Base-by-base conservation (phyloP, 2,113 vertebrate species). In the Sebastes fasciatus region DNA sequence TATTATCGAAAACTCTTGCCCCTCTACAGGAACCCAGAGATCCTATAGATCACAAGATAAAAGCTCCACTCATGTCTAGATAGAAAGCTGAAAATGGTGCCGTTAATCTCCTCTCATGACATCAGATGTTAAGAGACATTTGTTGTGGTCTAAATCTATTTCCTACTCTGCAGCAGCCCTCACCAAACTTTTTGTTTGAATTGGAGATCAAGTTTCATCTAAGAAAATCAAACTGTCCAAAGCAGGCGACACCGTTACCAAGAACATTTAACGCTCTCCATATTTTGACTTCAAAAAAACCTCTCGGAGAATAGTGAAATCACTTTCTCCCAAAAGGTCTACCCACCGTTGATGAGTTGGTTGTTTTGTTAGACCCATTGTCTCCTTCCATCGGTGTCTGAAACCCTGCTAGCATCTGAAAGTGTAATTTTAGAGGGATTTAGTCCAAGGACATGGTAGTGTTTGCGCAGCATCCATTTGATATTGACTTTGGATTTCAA, bases 351-450 rank as follows among this genome's bases (percentile, higher is more conserved):
- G 67, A 16, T 40, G 48, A 6, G 57, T 34, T 70, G 21, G 11
- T 17, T 61, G 63, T 34, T 0, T 0, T 10, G 34, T 69, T 55
- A 11, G n/a, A 11, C 2, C 8, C 8, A 0, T 1, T 0, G 0
- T 4, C 1, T 34, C 2, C 4, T 17, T 7, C 9, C 40, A 46
- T 11, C 0, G 80, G 73, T 7, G 2, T 1, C 4, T 8, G n/a
- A 9, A 1, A 1, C 11, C 42, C 42, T 2, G 3, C 0, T 7
- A 0, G 5, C 63, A 6, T 19, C 72, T 82, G 73, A 55, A 76
- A 73, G 21, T 58, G 5, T 10, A 8, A 51, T 23, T 76, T 23
- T 8, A 62, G 16, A 71, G 19, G 6, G 6, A 52, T 42, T 64
- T 12, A 48, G 12, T 43, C 14, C 34, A 45, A 70, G 12, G 17